These are phyloP conservation scores for Troglohyphantes excavatus DNA, from an alignment of 2,888 invertebrate genomes.

Conservation along the genomic window DNA sequence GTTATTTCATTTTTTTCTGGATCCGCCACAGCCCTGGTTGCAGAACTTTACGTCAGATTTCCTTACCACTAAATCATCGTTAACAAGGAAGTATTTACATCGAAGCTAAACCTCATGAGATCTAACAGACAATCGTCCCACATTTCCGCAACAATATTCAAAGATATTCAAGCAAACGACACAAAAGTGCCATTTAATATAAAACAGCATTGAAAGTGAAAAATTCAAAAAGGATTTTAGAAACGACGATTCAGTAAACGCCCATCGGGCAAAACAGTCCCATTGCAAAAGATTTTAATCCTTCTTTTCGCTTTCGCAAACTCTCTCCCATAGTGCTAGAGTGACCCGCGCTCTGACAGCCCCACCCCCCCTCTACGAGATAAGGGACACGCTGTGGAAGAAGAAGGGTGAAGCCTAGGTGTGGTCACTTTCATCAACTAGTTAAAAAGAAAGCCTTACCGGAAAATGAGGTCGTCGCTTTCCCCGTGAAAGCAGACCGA, in stretches of 20 bases:
- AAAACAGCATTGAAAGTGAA: background rate
- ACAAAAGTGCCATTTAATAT: background rate
- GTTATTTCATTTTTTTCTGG: too few species aligned
- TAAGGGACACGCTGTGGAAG: background rate
- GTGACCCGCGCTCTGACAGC: slow-evolving; percentile 59
- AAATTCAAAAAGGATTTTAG: background rate
- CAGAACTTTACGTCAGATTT: too few species aligned
- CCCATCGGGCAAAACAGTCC: background rate
- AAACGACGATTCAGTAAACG: background rate
- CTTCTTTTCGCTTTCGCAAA: background rate
- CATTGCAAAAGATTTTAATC: background rate
- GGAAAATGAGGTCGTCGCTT: slow-evolving; percentile 67
- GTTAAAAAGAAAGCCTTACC: slow-evolving; percentile 46
- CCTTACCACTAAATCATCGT: too few species aligned
- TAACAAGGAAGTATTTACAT: too few species aligned
- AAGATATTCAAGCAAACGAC: background rate
- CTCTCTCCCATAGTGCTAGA: background rate
- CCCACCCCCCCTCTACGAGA: slow-evolving; percentile 43
- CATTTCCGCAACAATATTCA: background rate
- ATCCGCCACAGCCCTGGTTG: too few species aligned
- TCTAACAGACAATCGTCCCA: slow-evolving; percentile 8
- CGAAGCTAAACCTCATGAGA: background rate
- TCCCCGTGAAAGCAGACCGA: background rate
- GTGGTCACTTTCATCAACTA: slow-evolving; percentile 67
- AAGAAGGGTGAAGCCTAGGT: slow-evolving; percentile 72